Evolutionary conservation across 2,888 invertebrate species (phyloP).

Genomic region (Oscheius sp.): DNA sequence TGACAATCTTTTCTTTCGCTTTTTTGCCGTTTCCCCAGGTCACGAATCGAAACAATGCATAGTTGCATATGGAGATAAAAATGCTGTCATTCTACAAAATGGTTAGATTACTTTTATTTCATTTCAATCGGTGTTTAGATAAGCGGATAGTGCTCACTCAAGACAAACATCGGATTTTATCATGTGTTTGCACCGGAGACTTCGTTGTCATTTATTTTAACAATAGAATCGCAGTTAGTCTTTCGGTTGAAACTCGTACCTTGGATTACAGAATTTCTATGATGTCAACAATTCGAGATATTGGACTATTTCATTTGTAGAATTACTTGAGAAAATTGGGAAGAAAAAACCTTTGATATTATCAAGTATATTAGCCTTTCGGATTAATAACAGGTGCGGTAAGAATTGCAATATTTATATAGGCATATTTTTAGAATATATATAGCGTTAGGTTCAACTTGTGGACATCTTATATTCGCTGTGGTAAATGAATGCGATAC

Average conservation of each 20-base stretch:
- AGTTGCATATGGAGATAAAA: conserved; percentile 20
- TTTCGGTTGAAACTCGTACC: neutral
- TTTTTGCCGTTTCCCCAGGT: conserved; percentile 1
- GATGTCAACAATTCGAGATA: neutral
- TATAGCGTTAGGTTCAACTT: conserved; percentile 9
- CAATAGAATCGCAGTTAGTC: conserved; percentile 9
- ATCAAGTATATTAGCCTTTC: neutral
- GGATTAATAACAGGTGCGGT: neutral
- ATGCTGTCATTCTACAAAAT: neutral
- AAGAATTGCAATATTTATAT: neutral
- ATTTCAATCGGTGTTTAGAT: neutral
- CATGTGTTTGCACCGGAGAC: neutral
- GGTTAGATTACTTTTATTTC: conserved; percentile 1
- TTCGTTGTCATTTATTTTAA: conserved; percentile 1
- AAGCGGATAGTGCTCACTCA: too few relatives aligned
- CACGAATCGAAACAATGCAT: neutral
- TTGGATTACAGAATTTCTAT: conserved; percentile 5
- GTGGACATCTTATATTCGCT: conserved; percentile 18
- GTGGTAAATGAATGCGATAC: neutral
- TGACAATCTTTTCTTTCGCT: neutral
- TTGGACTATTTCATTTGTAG: neutral
- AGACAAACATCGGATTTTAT: neutral
- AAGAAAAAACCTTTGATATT: conserved; percentile 27
- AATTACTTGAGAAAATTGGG: neutral
- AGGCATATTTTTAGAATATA: conserved; percentile 5